phyloP scores from a whole-genome alignment of 2,888 invertebrate species.

The Apoda limacodes region DNA sequence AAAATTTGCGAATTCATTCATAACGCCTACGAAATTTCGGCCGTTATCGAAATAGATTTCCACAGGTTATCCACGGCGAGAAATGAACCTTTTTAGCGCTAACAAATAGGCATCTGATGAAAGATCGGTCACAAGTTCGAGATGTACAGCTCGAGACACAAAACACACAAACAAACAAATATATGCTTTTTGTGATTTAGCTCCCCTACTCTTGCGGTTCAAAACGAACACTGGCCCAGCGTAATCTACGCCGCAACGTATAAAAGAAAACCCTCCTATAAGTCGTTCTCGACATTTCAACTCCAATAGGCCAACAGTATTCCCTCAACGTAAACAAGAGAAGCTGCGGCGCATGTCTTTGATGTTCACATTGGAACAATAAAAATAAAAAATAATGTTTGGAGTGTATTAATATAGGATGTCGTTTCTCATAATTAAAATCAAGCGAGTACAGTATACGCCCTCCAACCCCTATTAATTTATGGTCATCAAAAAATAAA shows the following conservation, averaged over 20 bases:
- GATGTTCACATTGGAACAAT: too few relatives aligned
- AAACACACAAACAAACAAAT: conserved; percentile 12
- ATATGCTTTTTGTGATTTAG: conserved; percentile 5
- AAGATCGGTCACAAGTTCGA: conserved; percentile 9
- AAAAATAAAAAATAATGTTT: too few relatives aligned
- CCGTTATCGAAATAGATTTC: conserved; percentile 10
- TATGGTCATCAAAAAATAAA: conserved; percentile 15
- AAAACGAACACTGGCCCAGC: conserved; percentile 8
- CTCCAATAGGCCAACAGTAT: conserved; percentile 22
- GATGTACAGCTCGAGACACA: conserved; percentile 4
- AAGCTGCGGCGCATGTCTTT: conserved; percentile 19
- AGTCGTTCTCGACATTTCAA: conserved; percentile 11
- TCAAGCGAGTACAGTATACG: conserved; percentile 14
- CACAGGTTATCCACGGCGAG: conserved; percentile 9
- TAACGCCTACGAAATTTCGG: conserved; percentile 8
- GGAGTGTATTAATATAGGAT: too few relatives aligned
- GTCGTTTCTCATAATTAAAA: conserved; percentile 17
- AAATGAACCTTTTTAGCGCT: conserved; percentile 11
- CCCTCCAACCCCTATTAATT: conserved; percentile 21
- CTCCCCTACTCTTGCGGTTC: conserved; percentile 12
- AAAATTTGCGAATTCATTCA: conserved; percentile 5
- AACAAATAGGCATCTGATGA: conserved; percentile 8
- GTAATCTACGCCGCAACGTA: conserved; percentile 10
- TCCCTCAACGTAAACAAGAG: conserved; percentile 17
- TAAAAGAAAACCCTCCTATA: conserved; percentile 7